Evolutionary conservation across 2,888 invertebrate genomes (phyloP).

Genomic region (Lysandra bellargus): DNA sequence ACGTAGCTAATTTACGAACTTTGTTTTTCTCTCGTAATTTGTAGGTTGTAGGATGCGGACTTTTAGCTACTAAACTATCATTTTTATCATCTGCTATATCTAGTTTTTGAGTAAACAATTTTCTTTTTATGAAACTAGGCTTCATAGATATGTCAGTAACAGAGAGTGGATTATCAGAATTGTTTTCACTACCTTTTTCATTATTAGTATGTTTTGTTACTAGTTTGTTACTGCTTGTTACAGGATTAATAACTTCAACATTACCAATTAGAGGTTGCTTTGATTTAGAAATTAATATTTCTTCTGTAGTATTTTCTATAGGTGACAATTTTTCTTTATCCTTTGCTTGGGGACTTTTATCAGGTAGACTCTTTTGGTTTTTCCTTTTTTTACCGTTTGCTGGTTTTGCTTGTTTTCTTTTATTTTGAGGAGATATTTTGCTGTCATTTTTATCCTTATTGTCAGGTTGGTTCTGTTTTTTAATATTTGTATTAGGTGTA

Average conservation of each 20-base stretch:
- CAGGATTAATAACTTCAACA: constrained; percentile 33
- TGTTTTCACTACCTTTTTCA: constrained; percentile 34
- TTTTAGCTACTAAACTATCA: constrained; percentile 51
- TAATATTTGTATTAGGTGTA: constrained; percentile 32
- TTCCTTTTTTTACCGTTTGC: constrained; percentile 32
- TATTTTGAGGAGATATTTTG: constrained; percentile 32
- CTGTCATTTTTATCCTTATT: constrained; percentile 37
- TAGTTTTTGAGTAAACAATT: constrained; percentile 67
- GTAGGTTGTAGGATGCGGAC: constrained; percentile 55
- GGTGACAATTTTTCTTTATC: constrained; percentile 18
- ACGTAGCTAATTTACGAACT: constrained; percentile 61
- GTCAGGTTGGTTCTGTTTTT: constrained; percentile 23
- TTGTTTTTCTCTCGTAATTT: constrained; percentile 59
- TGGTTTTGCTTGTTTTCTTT: constrained; percentile 36
- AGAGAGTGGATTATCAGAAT: constrained; percentile 35
- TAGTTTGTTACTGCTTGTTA: constrained; percentile 20
- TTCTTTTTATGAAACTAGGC: constrained; percentile 71
- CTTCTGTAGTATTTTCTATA: constrained; percentile 30
- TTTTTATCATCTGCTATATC: constrained; percentile 62
- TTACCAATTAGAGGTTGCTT: constrained; percentile 36
- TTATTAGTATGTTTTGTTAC: constrained; percentile 34
- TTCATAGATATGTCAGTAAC: constrained; percentile 57
- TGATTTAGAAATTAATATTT: constrained; percentile 42
- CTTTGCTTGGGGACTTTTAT: constrained; percentile 23
- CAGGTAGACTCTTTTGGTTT: neutral